Evolutionary conservation across 2,797 vertebrate species (phyloP).

Genomic region (Petrocephalus schoutedeni): DNA sequence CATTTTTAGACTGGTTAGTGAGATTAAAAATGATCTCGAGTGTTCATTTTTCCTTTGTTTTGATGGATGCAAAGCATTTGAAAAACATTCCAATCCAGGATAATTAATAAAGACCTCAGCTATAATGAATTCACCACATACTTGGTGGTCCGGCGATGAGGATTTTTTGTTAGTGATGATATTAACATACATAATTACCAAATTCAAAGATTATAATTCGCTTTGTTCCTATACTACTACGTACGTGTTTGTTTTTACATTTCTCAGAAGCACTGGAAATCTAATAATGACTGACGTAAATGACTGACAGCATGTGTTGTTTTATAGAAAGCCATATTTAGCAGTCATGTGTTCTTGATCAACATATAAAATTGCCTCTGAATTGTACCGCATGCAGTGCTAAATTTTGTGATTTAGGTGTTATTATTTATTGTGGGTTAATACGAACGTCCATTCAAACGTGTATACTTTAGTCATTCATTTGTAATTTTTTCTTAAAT

Average conservation of each 20-base stretch:
- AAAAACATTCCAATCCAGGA: neutral
- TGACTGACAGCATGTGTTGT: neutral
- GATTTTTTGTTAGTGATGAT: neutral
- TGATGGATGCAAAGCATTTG: neutral
- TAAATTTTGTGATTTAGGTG: neutral
- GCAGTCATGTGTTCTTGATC: neutral
- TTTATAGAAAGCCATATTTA: neutral
- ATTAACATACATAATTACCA: neutral
- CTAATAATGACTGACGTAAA: neutral
- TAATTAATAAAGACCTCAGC: neutral
- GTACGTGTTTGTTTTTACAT: neutral
- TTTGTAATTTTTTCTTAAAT: neutral
- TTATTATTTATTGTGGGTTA: neutral
- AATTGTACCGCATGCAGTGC: neutral
- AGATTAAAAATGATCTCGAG: neutral
- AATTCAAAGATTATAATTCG: neutral
- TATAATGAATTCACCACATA: neutral
- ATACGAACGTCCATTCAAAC: neutral
- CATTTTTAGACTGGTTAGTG: neutral
- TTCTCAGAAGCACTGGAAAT: neutral
- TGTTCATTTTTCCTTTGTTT: neutral
- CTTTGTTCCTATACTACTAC: neutral
- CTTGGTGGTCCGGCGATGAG: neutral
- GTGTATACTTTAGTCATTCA: neutral
- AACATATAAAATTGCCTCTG: neutral